These are phyloP conservation scores for Phaetusa simplex DNA, from an alignment of 2,113 vertebrate species.

Conservation along the genomic window DNA sequence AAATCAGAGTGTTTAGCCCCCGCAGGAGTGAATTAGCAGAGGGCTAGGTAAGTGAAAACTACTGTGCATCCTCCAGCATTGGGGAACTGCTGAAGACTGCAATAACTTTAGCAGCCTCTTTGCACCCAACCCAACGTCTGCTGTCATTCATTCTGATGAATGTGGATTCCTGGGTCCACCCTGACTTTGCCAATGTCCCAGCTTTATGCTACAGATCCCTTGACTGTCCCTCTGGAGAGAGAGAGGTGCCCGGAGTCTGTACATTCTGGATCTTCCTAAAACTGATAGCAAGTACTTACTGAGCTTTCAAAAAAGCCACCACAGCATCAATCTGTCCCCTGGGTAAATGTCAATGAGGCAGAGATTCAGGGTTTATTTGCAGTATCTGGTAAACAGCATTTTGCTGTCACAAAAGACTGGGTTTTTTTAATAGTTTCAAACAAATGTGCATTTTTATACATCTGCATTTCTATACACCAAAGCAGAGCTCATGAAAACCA, in stretches of 20 bases:
- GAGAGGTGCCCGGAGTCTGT: background rate
- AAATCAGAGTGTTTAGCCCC: background rate
- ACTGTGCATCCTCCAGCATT: background rate
- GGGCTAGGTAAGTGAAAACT: background rate
- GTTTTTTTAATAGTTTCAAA: rapidly evolving
- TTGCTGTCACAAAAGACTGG: background rate
- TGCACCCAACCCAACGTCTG: background rate
- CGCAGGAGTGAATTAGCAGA: background rate
- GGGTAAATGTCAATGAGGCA: background rate
- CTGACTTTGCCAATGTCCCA: background rate
- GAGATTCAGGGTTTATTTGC: background rate
- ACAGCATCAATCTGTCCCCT: background rate
- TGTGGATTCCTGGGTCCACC: background rate
- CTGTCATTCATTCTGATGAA: background rate
- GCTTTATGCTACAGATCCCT: background rate
- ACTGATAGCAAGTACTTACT: background rate
- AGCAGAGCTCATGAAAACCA: background rate
- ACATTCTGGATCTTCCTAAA: background rate
- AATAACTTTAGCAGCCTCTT: background rate
- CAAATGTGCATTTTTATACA: background rate
- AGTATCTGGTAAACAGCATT: background rate
- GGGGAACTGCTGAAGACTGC: background rate
- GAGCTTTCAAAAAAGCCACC: background rate
- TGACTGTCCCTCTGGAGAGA: background rate
- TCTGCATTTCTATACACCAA: background rate